phyloP scores from a whole-genome alignment of 2,888 invertebrate species.

The Caradrina kadenii region DNA sequence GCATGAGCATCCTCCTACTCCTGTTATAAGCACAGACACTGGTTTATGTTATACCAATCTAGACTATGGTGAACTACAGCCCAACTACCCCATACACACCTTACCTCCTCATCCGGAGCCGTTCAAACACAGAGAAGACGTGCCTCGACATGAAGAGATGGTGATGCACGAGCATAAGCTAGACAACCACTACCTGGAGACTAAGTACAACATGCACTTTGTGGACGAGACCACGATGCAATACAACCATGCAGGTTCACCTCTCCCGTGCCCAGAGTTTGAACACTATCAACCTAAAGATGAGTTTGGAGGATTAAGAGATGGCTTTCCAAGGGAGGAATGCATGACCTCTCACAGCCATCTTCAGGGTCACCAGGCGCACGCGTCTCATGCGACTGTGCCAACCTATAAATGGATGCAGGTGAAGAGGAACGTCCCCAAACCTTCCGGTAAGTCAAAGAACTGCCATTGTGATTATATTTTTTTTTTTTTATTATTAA shows the following conservation, averaged over 20 bases:
- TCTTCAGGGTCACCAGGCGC: constrained; percentile 78
- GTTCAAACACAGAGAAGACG: constrained; percentile 89
- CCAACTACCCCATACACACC: constrained; percentile 89
- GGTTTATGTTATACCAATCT: constrained; percentile 97
- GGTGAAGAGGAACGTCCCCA: constrained; percentile 98
- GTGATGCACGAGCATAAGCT: constrained; percentile 85
- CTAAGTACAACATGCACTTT: constrained; percentile 89
- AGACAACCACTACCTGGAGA: constrained; percentile 87
- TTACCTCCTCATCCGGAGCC: constrained; percentile 89
- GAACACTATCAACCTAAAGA: constrained; percentile 92
- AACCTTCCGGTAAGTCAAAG: constrained; percentile 94
- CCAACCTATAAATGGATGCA: constrained; percentile 99
- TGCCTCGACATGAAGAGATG: constrained; percentile 89
- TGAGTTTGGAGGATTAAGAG: constrained; percentile 87
- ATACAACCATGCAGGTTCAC: constrained; percentile 83
- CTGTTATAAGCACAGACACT: constrained; percentile 95
- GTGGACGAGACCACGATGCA: constrained; percentile 85
- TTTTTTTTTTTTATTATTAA: too few relatives aligned
- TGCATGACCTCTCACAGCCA: constrained; percentile 80
- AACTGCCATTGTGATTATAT: neutral
- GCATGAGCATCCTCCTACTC: constrained; percentile 87
- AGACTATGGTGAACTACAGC: constrained; percentile 92
- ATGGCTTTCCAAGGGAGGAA: constrained; percentile 80
- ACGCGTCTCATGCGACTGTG: constrained; percentile 91
- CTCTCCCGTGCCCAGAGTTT: constrained; percentile 91